Evolutionary conservation across 2,888 invertebrate genomes (phyloP).

Genomic region (Drosophila suboccidentalis): DNA sequence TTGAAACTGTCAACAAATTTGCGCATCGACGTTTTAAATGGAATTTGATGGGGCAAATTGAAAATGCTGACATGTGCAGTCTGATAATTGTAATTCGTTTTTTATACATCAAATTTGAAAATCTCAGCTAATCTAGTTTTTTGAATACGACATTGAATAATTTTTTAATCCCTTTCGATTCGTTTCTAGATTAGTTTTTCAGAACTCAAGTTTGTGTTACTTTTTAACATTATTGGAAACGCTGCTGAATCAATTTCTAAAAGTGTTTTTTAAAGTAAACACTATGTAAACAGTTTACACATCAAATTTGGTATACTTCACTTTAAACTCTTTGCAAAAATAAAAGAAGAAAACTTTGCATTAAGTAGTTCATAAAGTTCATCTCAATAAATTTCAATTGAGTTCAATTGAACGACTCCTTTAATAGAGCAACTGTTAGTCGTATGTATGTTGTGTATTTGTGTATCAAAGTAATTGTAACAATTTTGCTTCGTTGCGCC

Average conservation of each 20-base stretch:
- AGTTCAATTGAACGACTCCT: constrained; percentile 13
- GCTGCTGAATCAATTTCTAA: too few relatives aligned
- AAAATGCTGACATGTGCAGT: constrained; percentile 42
- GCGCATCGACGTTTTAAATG: constrained; percentile 26
- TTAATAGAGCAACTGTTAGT: constrained; percentile 11
- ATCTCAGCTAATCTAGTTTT: not conserved
- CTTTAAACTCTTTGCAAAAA: not conserved
- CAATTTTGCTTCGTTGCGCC: constrained; percentile 22
- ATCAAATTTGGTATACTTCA: not conserved
- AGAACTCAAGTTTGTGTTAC: too few relatives aligned
- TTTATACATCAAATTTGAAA: not conserved
- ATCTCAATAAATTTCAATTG: constrained; percentile 7
- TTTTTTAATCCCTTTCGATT: not conserved
- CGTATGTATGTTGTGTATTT: not conserved
- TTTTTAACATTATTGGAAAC: too few relatives aligned
- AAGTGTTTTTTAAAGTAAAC: not conserved
- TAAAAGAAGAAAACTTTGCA: not conserved
- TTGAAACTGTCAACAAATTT: constrained; percentile 67
- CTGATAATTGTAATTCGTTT: too few relatives aligned
- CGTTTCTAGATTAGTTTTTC: not conserved
- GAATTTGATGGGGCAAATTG: constrained; percentile 40
- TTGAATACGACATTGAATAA: not conserved
- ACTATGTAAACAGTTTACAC: not conserved
- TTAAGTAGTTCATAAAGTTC: constrained; percentile 11
- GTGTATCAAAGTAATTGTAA: constrained; percentile 7